Conservation (phyloP, 2,113 vertebrate genomes). For the Pelodiscus sinensis region DNA sequence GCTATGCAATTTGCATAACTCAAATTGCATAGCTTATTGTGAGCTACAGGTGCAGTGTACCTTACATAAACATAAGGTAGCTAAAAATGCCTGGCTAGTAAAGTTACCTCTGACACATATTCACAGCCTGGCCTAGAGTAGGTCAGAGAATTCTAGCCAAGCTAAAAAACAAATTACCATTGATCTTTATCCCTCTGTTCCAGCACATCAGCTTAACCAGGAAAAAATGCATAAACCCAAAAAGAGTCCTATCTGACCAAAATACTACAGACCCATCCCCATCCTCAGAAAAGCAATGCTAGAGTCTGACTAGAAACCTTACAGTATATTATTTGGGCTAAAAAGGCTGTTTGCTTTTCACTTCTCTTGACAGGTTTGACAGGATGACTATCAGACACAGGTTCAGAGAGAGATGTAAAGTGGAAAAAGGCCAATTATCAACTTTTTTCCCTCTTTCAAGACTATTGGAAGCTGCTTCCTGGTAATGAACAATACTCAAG, state of each 20-base stretch:
- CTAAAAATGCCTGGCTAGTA: background rate
- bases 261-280: background rate
- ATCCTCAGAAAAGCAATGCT: background rate
- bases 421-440: slow-evolving; percentile 12
- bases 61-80: background rate
- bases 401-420: slow-evolving; percentile 28
- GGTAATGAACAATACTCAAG: background rate
- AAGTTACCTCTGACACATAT: background rate
- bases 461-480: slow-evolving; percentile 4
- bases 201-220: background rate
- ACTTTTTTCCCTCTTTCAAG: background rate
- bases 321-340: slow-evolving; percentile 1
- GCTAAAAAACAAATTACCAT: background rate
- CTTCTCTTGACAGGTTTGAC: slow-evolving; percentile 38
- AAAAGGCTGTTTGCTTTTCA: slow-evolving; percentile 32
- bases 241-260: background rate
- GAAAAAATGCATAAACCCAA: background rate
- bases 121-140: background rate
- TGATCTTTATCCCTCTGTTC: background rate
- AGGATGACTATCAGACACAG: slow-evolving; percentile 24
- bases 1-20: too few relatives aligned
- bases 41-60: too few relatives aligned
- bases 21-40: too few relatives aligned
- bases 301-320: background rate
- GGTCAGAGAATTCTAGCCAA: background rate